These are phyloP conservation scores for Ceyx erithaca DNA, from an alignment of 2,797 vertebrate species.

Conservation along the genomic window DNA sequence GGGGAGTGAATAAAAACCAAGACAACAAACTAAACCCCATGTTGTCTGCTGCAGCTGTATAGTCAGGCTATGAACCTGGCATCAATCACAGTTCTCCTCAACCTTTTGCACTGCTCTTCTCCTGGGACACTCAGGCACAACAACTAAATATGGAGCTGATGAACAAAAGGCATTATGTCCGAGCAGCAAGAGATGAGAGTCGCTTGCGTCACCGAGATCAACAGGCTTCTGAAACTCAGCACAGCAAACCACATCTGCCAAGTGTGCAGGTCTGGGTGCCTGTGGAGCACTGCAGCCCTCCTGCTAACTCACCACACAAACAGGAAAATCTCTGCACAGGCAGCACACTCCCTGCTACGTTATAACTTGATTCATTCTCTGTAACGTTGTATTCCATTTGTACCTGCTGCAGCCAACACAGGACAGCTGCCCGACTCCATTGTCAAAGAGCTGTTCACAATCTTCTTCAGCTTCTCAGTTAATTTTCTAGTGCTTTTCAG, in stretches of 20 bases:
- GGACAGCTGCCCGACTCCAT: not conserved
- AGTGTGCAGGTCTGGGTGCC: rapidly evolving
- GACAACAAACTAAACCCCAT: not conserved
- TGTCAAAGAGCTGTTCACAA: not conserved
- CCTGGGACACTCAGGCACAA: not conserved
- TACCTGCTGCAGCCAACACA: not conserved
- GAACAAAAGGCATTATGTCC: not conserved
- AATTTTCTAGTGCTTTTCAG: not conserved
- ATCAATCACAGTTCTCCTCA: not conserved
- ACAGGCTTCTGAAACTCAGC: not conserved
- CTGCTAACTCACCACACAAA: not conserved
- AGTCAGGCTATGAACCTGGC: not conserved
- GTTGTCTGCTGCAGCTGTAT: not conserved
- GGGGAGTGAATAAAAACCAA: not conserved
- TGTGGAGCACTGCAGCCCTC: not conserved
- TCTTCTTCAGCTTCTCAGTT: rapidly evolving
- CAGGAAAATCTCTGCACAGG: not conserved
- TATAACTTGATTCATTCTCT: not conserved
- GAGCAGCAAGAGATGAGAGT: not conserved
- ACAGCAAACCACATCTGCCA: not conserved
- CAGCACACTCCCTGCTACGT: not conserved
- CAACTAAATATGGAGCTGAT: not conserved
- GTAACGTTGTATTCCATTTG: not conserved
- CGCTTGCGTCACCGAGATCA: not conserved
- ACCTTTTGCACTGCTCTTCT: not conserved